These are phyloP conservation scores for Drosophila ananassae DNA, from an alignment of 1,140 invertebrate species.

Conservation along the genomic window DNA sequence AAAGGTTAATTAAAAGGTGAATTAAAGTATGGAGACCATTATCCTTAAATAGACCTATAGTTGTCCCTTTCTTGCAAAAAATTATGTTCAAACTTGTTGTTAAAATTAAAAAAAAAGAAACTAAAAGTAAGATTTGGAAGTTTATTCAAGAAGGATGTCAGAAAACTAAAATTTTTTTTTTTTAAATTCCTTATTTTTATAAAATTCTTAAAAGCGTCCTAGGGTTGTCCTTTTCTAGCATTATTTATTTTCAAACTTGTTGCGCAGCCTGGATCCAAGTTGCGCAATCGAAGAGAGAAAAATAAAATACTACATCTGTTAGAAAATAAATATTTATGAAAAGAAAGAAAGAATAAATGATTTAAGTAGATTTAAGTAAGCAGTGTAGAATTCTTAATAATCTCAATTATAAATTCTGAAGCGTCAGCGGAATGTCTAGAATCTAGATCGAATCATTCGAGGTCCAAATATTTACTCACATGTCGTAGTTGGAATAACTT, in stretches of 20 bases:
- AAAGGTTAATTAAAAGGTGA: no score
- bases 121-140: no score
- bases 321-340: conserved; percentile 39
- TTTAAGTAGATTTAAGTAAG: neutral
- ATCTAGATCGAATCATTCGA: conserved; percentile 24
- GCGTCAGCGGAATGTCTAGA: conserved; percentile 9
- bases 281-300: conserved; percentile 17
- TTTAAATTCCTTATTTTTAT: no score
- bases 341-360: neutral
- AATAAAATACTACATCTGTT: conserved; percentile 7
- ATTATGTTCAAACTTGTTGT: conserved; percentile 13
- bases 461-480: conserved; percentile 38
- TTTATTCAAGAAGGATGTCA: no score
- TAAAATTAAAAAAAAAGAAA: no score
- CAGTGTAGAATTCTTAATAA: neutral
- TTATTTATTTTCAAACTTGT: conserved; percentile 5
- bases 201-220: no score
- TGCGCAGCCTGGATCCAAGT: conserved; percentile 25
- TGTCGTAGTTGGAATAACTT: conserved; percentile 39
- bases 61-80: neutral
- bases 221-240: no score
- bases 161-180: no score
- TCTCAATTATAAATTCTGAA: neutral
- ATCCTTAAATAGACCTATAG: neutral
- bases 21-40: no score